Conservation (phyloP, 2,797 vertebrate species). For the Sylvia borin region DNA sequence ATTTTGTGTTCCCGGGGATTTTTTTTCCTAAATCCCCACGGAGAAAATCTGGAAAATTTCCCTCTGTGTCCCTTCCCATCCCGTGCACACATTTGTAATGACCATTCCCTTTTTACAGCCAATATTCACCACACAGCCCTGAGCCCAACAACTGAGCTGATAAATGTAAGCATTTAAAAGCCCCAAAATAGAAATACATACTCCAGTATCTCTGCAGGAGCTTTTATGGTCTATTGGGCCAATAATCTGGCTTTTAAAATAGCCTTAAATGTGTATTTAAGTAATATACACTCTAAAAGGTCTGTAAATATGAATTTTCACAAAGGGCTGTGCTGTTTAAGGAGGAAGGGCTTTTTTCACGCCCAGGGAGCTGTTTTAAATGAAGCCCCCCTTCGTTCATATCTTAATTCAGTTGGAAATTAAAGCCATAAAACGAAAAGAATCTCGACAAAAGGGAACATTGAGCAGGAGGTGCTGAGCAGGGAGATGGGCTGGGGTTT, state of each 20-base stretch:
- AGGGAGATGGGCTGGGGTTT: not conserved
- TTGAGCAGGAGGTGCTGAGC: not conserved
- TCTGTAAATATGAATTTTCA: conserved; percentile 53
- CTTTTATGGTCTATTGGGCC: conserved; percentile 51
- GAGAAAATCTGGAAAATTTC: not conserved
- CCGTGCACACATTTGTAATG: not conserved
- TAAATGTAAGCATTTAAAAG: conserved; percentile 49
- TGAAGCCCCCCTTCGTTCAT: not conserved
- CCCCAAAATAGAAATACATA: conserved; percentile 13
- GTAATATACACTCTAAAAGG: conserved; percentile 28
- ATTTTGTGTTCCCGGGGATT: not conserved
- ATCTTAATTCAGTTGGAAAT: conserved; percentile 53
- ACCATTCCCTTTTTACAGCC: conserved; percentile 1
- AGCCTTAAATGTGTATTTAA: conserved; percentile 56
- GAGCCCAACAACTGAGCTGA: conserved; percentile 4
- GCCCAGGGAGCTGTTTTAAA: not conserved
- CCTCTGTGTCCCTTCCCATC: not conserved
- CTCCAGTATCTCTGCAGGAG: conserved; percentile 9
- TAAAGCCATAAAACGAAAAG: conserved; percentile 20
- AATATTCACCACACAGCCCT: not conserved
- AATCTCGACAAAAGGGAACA: not conserved
- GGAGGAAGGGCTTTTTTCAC: not conserved
- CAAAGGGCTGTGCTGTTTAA: not conserved
- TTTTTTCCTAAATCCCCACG: not conserved
- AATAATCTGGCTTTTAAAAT: conserved; percentile 62